Evolutionary conservation across 2,797 vertebrate genomes (phyloP).

Genomic region (Okamejei kenojei): DNA sequence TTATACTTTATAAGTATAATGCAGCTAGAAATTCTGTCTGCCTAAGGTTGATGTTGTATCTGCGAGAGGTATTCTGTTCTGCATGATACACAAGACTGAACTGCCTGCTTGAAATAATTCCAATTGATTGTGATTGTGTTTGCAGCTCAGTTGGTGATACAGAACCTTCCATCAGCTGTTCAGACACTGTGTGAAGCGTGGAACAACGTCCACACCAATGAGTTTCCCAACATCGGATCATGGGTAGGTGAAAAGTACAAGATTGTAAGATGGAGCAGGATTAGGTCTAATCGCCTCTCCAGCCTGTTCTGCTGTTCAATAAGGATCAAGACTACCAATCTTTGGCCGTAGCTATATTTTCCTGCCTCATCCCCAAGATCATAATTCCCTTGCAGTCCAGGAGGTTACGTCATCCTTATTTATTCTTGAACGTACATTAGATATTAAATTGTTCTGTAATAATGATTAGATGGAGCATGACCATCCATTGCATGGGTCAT

Average conservation of each 20-base stretch:
- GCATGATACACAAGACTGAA: not conserved
- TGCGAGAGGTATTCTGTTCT: not conserved
- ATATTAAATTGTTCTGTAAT: not conserved
- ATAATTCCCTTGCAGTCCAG: too few species aligned
- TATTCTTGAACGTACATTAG: too few species aligned
- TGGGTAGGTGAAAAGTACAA: slow-evolving; percentile 69
- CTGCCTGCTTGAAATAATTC: not conserved
- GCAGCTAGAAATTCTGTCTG: not conserved
- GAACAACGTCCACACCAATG: slow-evolving; percentile 90
- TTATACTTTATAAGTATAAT: too few species aligned
- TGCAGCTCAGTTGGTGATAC: slow-evolving; percentile 78
- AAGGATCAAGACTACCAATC: too few species aligned
- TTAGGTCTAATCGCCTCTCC: too few species aligned
- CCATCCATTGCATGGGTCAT: not conserved
- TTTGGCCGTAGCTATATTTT: too few species aligned
- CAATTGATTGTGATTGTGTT: slow-evolving; percentile 22
- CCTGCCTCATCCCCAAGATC: too few species aligned
- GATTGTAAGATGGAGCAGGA: too few species aligned
- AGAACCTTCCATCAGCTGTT: slow-evolving; percentile 83
- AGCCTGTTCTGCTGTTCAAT: too few species aligned
- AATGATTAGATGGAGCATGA: not conserved
- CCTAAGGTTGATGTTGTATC: not conserved
- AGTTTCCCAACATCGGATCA: slow-evolving; percentile 94
- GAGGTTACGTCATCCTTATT: too few species aligned
- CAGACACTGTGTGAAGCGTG: slow-evolving; percentile 88